Evolutionary conservation across 2,888 invertebrate species (phyloP).

Genomic region (Andrena trimmerana): DNA sequence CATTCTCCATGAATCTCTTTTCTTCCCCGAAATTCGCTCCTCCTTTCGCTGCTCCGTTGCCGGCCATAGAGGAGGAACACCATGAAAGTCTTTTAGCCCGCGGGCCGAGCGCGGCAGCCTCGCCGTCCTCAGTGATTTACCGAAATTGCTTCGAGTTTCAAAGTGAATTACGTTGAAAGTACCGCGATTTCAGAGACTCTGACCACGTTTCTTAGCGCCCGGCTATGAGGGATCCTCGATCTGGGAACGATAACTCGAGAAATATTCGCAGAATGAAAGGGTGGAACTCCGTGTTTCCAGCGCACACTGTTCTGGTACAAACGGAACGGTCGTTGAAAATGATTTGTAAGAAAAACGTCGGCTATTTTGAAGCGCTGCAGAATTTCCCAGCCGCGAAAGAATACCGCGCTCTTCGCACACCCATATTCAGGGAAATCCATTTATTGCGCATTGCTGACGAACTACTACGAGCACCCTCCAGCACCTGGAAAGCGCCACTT

Average conservation of each 20-base stretch:
- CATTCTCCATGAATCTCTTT: background rate
- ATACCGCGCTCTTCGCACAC: too few species aligned
- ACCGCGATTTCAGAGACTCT: constrained; percentile 51
- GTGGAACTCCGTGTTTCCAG: background rate
- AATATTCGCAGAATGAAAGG: constrained; percentile 19
- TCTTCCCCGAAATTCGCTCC: constrained; percentile 31
- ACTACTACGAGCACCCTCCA: background rate
- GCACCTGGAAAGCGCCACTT: background rate
- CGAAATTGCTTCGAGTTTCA: constrained; percentile 70
- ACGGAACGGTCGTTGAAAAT: too few species aligned
- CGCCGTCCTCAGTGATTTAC: constrained; percentile 67
- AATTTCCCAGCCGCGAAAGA: too few species aligned
- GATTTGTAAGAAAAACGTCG: too few species aligned
- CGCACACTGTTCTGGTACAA: too few species aligned
- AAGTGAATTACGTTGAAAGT: constrained; percentile 67
- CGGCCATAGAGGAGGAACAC: constrained; percentile 19
- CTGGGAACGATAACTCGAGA: constrained; percentile 39
- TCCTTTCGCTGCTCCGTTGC: background rate
- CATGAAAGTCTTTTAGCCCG: constrained; percentile 34
- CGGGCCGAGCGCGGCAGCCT: background rate
- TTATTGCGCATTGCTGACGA: background rate
- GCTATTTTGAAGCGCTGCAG: too few species aligned
- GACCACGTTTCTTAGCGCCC: constrained; percentile 36
- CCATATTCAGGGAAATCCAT: background rate
- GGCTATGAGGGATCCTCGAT: constrained; percentile 28